Percentiles rank a stretch among this genome's conserved stretches.
phyloP scores from a whole-genome alignment of 2,797 vertebrate species.

The Petrocephalus schoutedeni region DNA sequence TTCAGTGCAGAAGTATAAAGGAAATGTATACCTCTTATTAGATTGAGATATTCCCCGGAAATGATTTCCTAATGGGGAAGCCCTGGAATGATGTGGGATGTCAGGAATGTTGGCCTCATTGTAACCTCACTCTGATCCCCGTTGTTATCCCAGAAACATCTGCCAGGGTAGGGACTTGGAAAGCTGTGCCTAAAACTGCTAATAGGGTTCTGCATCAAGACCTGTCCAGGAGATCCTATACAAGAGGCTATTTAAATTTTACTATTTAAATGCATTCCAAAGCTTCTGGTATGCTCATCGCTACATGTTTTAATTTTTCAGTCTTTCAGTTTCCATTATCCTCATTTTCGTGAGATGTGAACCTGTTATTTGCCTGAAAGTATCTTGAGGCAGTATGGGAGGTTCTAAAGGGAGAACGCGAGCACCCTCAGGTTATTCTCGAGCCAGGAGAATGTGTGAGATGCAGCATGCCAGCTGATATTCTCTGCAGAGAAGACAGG shows the following conservation, averaged over 20 bases:
- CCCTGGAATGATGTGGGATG: constrained; percentile 1
- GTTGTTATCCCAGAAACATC: constrained; percentile 48
- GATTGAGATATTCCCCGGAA: background rate
- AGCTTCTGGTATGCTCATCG: background rate
- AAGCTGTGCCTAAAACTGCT: constrained; percentile 22
- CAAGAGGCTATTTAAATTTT: constrained; percentile 18
- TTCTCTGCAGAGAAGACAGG: background rate
- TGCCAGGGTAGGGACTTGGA: constrained; percentile 10
- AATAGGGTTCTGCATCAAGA: constrained; percentile 49
- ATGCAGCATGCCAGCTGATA: background rate
- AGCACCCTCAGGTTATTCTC: background rate
- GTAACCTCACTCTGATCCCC: constrained; percentile 32
- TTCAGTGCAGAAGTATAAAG: background rate
- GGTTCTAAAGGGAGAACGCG: background rate
- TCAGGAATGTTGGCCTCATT: constrained; percentile 31
- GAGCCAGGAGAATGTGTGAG: background rate
- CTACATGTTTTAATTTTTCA: background rate
- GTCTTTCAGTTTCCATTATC: background rate
- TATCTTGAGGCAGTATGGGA: background rate
- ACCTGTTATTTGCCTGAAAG: background rate
- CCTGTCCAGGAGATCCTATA: constrained; percentile 1
- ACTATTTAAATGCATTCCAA: background rate
- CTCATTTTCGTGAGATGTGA: background rate
- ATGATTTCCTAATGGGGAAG: background rate
- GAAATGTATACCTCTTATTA: background rate